Evolutionary conservation across 2,797 vertebrate species (phyloP).

Genomic region (Sebastolobus alascanus): DNA sequence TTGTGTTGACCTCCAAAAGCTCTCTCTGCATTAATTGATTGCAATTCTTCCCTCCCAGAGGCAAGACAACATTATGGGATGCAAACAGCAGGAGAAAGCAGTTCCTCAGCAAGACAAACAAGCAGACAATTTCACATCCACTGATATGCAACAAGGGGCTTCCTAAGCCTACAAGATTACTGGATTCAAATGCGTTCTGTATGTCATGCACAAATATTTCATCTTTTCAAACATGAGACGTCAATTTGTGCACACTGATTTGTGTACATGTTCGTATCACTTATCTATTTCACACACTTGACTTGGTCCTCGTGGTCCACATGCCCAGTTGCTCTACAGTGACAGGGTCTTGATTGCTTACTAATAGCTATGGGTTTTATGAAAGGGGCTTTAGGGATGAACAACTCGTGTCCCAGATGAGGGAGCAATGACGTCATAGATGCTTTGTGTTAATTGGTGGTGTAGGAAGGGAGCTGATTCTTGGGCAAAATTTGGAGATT

Average conservation of each 20-base stretch:
- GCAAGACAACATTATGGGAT: conserved; percentile 70
- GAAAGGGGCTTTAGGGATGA: conserved; percentile 67
- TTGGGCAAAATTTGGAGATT: conserved; percentile 10
- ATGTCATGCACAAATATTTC: conserved; percentile 30
- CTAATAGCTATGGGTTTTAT: conserved; percentile 45
- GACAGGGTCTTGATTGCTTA: conserved; percentile 51
- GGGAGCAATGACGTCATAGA: conserved; percentile 29
- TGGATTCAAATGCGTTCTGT: conserved; percentile 38
- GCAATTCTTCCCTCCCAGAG: conserved; percentile 71
- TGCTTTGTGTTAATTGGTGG: conserved; percentile 39
- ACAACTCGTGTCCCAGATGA: conserved; percentile 54
- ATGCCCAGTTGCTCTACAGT: conserved; percentile 33
- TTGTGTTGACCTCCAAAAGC: conserved; percentile 81
- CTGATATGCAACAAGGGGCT: conserved; percentile 45
- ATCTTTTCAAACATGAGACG: conserved; percentile 21
- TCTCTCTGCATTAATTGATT: conserved; percentile 83
- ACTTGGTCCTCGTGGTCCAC: conserved; percentile 37
- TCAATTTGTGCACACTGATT: conserved; percentile 16
- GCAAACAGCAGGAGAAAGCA: conserved; percentile 63
- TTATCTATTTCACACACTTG: conserved; percentile 29
- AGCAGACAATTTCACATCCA: conserved; percentile 54
- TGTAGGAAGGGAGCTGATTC: conserved; percentile 24
- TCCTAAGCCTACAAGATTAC: conserved; percentile 43
- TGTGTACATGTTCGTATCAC: conserved; percentile 3
- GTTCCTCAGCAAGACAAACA: conserved; percentile 64